A percentile compares a stretch with the other conserved stretches of the same genome.
Evolutionary conservation across 2,888 invertebrate genomes (phyloP).

Genomic region (Camponotus fellah): DNA sequence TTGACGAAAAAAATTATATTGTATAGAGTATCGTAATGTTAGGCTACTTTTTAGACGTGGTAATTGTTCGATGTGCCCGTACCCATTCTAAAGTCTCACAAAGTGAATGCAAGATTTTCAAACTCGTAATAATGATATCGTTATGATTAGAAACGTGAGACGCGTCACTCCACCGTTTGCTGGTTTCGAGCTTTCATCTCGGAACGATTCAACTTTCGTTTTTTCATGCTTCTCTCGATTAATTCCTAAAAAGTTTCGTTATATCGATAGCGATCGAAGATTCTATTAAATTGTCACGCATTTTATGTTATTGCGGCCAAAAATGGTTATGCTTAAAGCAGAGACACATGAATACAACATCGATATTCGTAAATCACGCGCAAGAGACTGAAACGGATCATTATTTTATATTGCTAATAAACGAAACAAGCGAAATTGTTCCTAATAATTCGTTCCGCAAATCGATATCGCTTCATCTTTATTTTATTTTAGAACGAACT

Average conservation of each 20-base stretch:
- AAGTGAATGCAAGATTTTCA: conserved; percentile 45
- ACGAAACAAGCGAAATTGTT: conserved; percentile 29
- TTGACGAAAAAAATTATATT: conserved; percentile 59
- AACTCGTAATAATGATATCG: conserved; percentile 49
- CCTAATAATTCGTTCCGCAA: conserved; percentile 33
- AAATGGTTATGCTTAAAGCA: conserved; percentile 15
- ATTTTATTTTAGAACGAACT: conserved; percentile 23
- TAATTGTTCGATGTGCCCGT: conserved; percentile 57
- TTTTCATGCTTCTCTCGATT: conserved; percentile 41
- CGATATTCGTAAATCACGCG: conserved; percentile 31
- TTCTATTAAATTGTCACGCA: neutral
- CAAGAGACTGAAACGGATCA: conserved; percentile 49
- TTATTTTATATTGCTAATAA: conserved; percentile 26
- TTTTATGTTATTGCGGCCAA: conserved; percentile 5
- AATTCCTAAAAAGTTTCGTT: conserved; percentile 21
- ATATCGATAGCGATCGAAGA: neutral
- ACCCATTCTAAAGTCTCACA: conserved; percentile 62
- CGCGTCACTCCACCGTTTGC: conserved; percentile 45
- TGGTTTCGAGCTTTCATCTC: conserved; percentile 41
- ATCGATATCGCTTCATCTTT: conserved; percentile 9
- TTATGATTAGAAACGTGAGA: conserved; percentile 54
- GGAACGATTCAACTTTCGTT: neutral
- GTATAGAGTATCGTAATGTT: conserved; percentile 43
- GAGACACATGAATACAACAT: neutral
- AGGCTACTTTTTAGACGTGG: conserved; percentile 51